These are phyloP conservation scores for Apocrypta bakeri DNA, from an alignment of 1,140 invertebrate species.

Conservation along the genomic window DNA sequence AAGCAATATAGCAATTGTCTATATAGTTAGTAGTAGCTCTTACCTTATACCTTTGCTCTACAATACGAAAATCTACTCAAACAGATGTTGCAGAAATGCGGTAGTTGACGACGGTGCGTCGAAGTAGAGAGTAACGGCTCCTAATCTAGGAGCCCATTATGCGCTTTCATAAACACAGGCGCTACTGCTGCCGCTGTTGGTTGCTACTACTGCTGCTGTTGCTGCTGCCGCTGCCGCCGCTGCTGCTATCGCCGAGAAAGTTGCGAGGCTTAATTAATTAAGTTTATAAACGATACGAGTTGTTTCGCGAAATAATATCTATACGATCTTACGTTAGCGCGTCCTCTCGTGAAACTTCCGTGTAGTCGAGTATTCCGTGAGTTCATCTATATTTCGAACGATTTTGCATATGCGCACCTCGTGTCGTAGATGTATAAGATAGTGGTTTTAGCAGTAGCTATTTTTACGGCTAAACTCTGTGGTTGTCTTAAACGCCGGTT, in stretches of 20 bases:
- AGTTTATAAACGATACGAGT: conserved; percentile 35
- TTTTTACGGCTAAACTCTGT: background rate
- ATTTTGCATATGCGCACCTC: conserved; percentile 14
- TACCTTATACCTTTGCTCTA: background rate
- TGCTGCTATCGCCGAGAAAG: background rate
- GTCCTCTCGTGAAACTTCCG: background rate
- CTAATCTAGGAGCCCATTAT: conserved; percentile 28
- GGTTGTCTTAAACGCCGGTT: background rate
- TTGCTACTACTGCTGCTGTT: too few species aligned
- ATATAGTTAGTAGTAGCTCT: too few species aligned
- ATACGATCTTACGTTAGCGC: background rate
- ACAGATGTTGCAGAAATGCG: background rate
- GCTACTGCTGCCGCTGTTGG: background rate
- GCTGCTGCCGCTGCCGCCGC: background rate
- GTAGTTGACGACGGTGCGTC: background rate
- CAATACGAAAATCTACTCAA: background rate
- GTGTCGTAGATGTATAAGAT: background rate
- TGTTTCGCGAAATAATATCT: conserved; percentile 28
- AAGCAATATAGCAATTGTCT: too few species aligned
- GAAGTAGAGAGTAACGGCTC: background rate
- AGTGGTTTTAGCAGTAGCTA: background rate
- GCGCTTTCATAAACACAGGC: conserved; percentile 25
- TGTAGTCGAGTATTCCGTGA: background rate
- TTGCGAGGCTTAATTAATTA: conserved; percentile 42
- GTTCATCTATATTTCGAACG: conserved; percentile 32